phyloP scores from a whole-genome alignment of 1,140 invertebrate species.

The Calliphora vicina region DNA sequence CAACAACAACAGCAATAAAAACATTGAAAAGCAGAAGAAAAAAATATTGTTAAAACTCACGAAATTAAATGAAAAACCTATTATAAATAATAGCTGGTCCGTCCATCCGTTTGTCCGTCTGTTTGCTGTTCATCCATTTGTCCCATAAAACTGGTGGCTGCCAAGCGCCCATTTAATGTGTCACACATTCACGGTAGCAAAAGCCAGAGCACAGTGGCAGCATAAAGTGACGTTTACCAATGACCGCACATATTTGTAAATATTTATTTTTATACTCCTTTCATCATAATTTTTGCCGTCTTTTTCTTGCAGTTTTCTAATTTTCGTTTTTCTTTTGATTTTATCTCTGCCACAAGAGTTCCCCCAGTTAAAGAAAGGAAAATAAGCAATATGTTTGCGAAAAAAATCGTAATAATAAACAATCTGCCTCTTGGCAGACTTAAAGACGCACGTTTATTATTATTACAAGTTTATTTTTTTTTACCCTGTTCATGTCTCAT shows the following conservation, averaged over 20 bases:
- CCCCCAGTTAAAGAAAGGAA: background rate
- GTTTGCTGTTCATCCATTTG: background rate
- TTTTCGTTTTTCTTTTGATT: background rate
- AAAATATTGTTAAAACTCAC: background rate
- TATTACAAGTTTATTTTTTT: background rate
- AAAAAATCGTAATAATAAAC: background rate
- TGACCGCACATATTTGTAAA: background rate
- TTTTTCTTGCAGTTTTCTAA: constrained; percentile 1
- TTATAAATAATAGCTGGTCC: constrained; percentile 11
- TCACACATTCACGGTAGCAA: background rate
- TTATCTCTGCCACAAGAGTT: too few species aligned
- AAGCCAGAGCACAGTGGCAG: background rate
- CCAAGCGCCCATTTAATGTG: background rate
- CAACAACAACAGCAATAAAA: background rate
- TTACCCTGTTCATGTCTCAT: background rate
- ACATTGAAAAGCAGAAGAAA: constrained; percentile 22
- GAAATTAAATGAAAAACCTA: constrained; percentile 32
- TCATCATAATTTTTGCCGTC: constrained; percentile 8
- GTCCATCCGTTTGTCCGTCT: background rate
- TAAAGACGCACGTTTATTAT: constrained; percentile 12
- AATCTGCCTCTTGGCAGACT: constrained; percentile 3
- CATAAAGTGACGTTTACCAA: background rate
- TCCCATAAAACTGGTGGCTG: background rate
- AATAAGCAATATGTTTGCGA: too few species aligned
- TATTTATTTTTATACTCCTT: background rate